Evolutionary conservation across 2,888 invertebrate genomes (phyloP).

Genomic region (Hemistola chrysoprasaria): DNA sequence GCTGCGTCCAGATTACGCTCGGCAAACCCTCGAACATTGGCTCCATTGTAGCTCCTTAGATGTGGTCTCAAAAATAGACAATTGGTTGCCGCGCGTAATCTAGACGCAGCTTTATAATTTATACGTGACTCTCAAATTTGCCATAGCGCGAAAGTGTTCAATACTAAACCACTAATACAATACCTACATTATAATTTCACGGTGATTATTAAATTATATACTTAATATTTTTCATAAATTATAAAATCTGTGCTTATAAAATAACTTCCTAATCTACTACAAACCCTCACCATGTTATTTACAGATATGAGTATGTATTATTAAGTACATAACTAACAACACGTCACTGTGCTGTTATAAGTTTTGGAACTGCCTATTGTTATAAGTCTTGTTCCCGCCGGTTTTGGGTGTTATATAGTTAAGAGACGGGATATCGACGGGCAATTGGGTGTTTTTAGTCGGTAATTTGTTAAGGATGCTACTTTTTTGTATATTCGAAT

Average conservation of each 20-base stretch:
- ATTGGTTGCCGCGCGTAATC: no score
- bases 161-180: constrained; percentile 15
- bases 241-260: constrained; percentile 22
- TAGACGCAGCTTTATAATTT: no score
- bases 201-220: constrained; percentile 4
- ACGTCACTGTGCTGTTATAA: constrained; percentile 65
- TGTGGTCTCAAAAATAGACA: no score
- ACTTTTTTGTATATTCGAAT: constrained; percentile 62
- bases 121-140: background rate
- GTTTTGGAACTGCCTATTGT: constrained; percentile 75
- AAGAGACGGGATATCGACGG: constrained; percentile 66
- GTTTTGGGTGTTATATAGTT: constrained; percentile 76
- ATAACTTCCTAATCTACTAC: constrained; percentile 16
- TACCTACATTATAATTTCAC: no score
- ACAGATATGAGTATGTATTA: constrained; percentile 29
- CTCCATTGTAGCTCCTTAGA: no score
- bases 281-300: constrained; percentile 28
- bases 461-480: constrained; percentile 46
- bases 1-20: no score
- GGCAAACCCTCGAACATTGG: no score
- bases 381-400: constrained; percentile 54
- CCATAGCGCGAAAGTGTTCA: constrained; percentile 19
- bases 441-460: constrained; percentile 52
- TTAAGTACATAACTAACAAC: constrained; percentile 56
- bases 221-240: constrained; percentile 5